Conservation (phyloP, 2,113 vertebrate species). For the Thermophis baileyi region DNA sequence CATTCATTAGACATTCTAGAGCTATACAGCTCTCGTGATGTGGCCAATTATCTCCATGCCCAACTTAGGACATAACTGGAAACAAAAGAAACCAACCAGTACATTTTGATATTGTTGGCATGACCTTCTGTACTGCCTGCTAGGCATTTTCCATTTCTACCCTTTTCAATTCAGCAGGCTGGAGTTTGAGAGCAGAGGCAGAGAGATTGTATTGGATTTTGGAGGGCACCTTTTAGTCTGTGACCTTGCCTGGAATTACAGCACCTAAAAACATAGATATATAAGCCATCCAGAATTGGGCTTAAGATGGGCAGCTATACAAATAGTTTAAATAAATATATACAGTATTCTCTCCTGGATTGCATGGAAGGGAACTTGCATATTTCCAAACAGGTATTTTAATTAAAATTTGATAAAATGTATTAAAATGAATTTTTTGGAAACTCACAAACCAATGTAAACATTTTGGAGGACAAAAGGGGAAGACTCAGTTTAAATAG, state of each 20-base stretch:
- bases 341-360: neutral
- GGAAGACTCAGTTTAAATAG: neutral
- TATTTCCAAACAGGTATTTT: neutral
- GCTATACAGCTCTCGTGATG: neutral
- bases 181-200: neutral
- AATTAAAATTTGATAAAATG: neutral
- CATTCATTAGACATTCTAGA: neutral
- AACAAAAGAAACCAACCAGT: neutral
- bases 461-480: neutral
- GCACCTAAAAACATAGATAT: neutral
- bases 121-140: neutral
- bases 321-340: neutral
- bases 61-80: neutral
- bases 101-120: neutral
- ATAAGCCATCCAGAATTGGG: neutral
- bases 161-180: neutral
- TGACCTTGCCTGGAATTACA: neutral
- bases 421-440: neutral
- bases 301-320: neutral
- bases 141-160: slow-evolving; percentile 18
- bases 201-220: too few relatives aligned
- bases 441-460: neutral
- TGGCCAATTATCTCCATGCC: neutral
- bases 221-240: neutral
- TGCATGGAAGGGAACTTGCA: neutral